Base-by-base conservation (phyloP, 1,140 invertebrate genomes). In the Apis dorsata region DNA sequence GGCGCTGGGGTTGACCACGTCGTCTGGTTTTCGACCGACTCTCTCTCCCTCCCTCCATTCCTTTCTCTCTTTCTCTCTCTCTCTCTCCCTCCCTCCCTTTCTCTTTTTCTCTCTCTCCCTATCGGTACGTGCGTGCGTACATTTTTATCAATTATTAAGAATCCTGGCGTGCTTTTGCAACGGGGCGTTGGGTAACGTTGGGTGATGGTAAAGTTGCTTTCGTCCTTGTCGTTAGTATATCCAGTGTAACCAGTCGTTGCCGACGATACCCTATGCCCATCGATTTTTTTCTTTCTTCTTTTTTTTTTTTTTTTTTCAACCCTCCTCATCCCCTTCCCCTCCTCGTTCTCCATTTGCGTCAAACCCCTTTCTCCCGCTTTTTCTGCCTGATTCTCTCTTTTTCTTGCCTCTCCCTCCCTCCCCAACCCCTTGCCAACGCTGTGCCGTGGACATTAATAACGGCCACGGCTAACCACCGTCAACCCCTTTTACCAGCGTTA, bases 131-230 rank as follows among this genome's bases (percentile, higher is more conserved):
- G 89, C 87, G 86, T 90, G 90, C 92, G 92, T 94, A 93, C 93
- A 93, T 94, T 93, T 93, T 93, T 94, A 93, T 94, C 93, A 93
- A 93, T 94, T 94, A 93, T 93, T 94, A 94, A 94, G 93, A 93
- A 93, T 90, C 90, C 90, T 85, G 85, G 79, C 69, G 82, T 83
- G 80, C 84, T 85, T 87, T 80, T 79, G 86, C 75, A 68, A 55
- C 60, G 9, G 63, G 57, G 85, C 70, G 57, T n/a, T 49, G 19
- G 19, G 71, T 44, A 44, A 2, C 55, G 63, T 63, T 24, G 69
- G 34, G 72, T 83, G 85, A 75, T 86, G 59, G 85, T 73, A 63
- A 79, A 85, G 86, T 88, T 79, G 68, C 83, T 72, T 71, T 65
- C 66, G 66, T 83, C 81, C 57, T 82, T 78, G 72, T 77, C 81